A percentile compares a stretch with the other conserved stretches of the same genome.
Conservation (phyloP, 2,797 vertebrate genomes). For the Holocentrus rufus region DNA sequence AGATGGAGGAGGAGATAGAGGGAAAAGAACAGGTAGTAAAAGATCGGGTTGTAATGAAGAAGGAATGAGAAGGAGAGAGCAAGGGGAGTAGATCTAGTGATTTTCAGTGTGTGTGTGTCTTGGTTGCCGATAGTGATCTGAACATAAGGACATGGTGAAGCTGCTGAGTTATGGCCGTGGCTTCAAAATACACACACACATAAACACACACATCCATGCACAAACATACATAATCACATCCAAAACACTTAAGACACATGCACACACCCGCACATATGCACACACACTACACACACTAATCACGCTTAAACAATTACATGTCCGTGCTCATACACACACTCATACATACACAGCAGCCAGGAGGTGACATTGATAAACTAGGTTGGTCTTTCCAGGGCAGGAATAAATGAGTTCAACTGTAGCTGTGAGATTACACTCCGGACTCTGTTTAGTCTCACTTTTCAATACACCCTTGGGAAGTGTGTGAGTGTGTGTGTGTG, state of each 20-base stretch:
- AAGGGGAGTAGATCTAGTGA: neutral
- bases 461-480: conserved; percentile 53
- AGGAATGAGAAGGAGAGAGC: conserved; percentile 17
- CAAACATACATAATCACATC: neutral
- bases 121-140: neutral
- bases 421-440: conserved; percentile 75
- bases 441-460: conserved; percentile 61
- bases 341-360: conserved; percentile 42
- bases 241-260: neutral
- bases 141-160: neutral
- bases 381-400: conserved; percentile 69
- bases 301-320: conserved; percentile 38
- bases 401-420: conserved; percentile 80
- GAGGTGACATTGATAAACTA: conserved; percentile 75
- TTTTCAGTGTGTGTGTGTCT: neutral
- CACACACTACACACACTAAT: neutral
- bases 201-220: neutral
- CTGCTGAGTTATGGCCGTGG: neutral
- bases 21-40: conserved; percentile 22
- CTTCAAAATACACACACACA: conserved; percentile 3
- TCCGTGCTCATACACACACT: conserved; percentile 30
- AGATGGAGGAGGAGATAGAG: conserved; percentile 26
- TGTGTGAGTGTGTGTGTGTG: conserved; percentile 19
- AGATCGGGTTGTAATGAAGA: conserved; percentile 33
- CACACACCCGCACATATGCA: neutral